Conservation (phyloP, 2,888 invertebrate species). For the Cheilosia impressa region DNA sequence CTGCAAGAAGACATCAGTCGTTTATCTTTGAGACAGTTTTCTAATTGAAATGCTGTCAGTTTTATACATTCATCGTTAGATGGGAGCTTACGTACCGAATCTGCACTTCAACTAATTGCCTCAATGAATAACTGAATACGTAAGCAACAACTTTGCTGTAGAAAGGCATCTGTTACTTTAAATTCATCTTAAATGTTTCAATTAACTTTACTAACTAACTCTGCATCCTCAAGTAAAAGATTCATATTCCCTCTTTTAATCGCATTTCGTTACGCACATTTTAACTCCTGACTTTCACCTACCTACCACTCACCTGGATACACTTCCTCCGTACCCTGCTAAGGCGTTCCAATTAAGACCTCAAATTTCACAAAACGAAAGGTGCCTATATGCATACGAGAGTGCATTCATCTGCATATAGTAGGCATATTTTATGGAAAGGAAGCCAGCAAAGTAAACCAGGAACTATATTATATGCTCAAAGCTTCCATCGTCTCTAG, state of each 20-base stretch:
- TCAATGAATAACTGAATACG: too few species aligned
- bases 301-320: background rate
- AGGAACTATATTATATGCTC: background rate
- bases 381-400: background rate
- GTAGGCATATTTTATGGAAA: background rate
- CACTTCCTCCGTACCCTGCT: background rate
- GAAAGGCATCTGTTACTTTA: background rate
- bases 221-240: conserved; percentile 1
- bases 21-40: too few species aligned
- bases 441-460: background rate
- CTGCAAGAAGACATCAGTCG: too few species aligned
- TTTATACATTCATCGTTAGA: too few species aligned
- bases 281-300: conserved; percentile 27
- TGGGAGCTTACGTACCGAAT: too few species aligned
- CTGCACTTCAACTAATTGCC: too few species aligned
- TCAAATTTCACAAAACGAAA: conserved; percentile 38
- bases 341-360: conserved; percentile 20
- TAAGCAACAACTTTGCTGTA: too few species aligned
- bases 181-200: background rate
- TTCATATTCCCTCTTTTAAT: conserved; percentile 26
- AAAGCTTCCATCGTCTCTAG: too few species aligned
- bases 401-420: too few species aligned
- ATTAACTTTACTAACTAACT: conserved; percentile 5
- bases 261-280: conserved; percentile 24
- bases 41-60: too few species aligned